phyloP scores from a whole-genome alignment of 2,888 invertebrate species.

The Drosophila paramelanica region DNA sequence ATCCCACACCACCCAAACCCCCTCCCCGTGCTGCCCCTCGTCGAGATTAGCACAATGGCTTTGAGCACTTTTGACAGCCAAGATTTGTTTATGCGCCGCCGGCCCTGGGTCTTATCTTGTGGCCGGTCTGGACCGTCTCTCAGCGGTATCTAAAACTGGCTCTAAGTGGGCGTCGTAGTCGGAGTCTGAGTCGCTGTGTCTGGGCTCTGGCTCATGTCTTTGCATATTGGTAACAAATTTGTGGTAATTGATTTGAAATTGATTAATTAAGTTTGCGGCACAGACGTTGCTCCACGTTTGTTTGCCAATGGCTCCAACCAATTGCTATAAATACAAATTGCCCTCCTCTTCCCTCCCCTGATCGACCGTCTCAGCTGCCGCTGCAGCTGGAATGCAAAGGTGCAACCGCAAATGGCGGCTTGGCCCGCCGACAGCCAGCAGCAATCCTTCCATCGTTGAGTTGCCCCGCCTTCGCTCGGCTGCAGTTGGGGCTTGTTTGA shows the following conservation, averaged over 20 bases:
- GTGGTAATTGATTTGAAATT: constrained; percentile 82
- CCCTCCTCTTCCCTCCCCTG: not conserved
- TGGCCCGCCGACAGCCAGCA: constrained; percentile 22
- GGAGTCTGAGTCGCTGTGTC: not conserved
- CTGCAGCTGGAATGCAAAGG: constrained; percentile 37
- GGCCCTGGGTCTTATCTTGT: constrained; percentile 53
- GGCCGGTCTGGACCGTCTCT: constrained; percentile 16
- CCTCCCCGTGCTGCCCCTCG: not conserved
- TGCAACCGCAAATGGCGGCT: constrained; percentile 70
- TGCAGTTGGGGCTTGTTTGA: constrained; percentile 58
- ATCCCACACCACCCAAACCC: no score
- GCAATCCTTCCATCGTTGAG: constrained; percentile 25
- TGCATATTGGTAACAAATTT: constrained; percentile 82
- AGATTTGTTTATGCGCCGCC: constrained; percentile 79
- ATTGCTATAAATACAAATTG: constrained; percentile 22
- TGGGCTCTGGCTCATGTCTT: constrained; percentile 73
- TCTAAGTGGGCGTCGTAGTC: not conserved
- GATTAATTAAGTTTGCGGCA: constrained; percentile 74
- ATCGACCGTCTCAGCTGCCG: not conserved
- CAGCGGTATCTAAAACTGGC: not conserved
- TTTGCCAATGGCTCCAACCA: constrained; percentile 46
- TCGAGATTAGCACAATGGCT: constrained; percentile 82
- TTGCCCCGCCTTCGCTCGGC: not conserved
- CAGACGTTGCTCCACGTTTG: constrained; percentile 29
- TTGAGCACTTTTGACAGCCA: constrained; percentile 82